phyloP scores from a whole-genome alignment of 2,888 invertebrate genomes.

The Chydorus sphaericus region DNA sequence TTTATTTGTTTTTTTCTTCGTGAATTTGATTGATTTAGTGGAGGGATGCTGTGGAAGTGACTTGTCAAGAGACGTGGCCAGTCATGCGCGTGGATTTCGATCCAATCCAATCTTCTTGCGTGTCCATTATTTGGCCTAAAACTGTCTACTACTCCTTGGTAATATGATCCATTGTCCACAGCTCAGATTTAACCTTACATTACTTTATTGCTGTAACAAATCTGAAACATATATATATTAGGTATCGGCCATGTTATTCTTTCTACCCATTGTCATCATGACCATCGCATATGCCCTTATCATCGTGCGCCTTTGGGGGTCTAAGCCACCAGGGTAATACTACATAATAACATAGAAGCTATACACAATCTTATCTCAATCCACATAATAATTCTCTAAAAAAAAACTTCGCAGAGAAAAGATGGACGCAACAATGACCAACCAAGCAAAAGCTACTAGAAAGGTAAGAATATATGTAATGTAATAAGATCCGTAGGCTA shows the following conservation, averaged over 20 bases:
- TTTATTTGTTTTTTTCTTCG: too few relatives aligned
- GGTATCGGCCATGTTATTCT: slow-evolving; percentile 20
- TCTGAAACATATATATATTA: background rate
- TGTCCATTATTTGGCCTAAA: slow-evolving; percentile 21
- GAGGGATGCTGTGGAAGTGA: slow-evolving; percentile 28
- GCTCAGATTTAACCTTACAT: too few relatives aligned
- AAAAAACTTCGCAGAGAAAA: too few relatives aligned
- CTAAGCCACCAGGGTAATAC: slow-evolving; percentile 13
- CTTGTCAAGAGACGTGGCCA: slow-evolving; percentile 29
- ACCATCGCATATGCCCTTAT: slow-evolving; percentile 30
- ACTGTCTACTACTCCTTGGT: slow-evolving; percentile 23
- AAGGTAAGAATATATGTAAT: too few relatives aligned
- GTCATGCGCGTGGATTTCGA: slow-evolving; percentile 18
- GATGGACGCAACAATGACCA: slow-evolving; percentile 12
- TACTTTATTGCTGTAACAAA: too few relatives aligned
- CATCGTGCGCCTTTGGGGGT: slow-evolving; percentile 30
- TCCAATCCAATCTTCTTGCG: slow-evolving; percentile 16
- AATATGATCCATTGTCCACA: too few relatives aligned
- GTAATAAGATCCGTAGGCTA: too few relatives aligned
- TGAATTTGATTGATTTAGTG: too few relatives aligned
- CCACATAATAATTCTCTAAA: too few relatives aligned
- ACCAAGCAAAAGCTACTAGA: slow-evolving; percentile 11
- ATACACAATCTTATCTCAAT: too few relatives aligned
- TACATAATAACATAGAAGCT: too few relatives aligned
- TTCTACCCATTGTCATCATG: slow-evolving; percentile 32